phyloP scores from a whole-genome alignment of 64 coral and sea anemone species.

The Acropora tenuis region DNA sequence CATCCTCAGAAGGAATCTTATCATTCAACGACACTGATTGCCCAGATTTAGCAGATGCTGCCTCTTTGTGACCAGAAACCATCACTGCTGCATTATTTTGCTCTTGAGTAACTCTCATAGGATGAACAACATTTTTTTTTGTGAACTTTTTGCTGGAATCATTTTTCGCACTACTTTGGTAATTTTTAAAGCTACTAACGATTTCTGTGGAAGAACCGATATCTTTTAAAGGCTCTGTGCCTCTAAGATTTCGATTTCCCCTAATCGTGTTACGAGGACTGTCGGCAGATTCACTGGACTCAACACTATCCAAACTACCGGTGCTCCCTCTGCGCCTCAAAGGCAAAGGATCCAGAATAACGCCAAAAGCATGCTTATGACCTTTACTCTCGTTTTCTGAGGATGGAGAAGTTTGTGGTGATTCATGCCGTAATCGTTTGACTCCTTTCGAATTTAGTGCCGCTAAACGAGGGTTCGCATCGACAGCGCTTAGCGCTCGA shows the following conservation, averaged over 20 bases:
- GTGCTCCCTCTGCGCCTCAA: constrained; percentile 44
- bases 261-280: constrained; percentile 37
- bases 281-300: constrained; percentile 55
- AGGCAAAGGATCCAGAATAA: constrained; percentile 60
- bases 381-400: constrained; percentile 82
- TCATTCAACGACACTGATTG: neutral
- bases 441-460: constrained; percentile 62
- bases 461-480: constrained; percentile 28
- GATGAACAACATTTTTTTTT: constrained; percentile 54
- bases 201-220: constrained; percentile 73
- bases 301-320: constrained; percentile 57
- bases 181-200: constrained; percentile 62
- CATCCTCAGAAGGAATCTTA: neutral
- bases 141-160: neutral
- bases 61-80: neutral
- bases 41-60: neutral
- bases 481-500: constrained; percentile 11
- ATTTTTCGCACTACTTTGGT: constrained; percentile 59
- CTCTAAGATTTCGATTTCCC: constrained; percentile 64
- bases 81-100: neutral
- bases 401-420: constrained; percentile 67
- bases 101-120: constrained; percentile 36
- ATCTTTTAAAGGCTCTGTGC: constrained; percentile 75
- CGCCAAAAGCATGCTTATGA: constrained; percentile 64
- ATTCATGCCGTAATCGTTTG: constrained; percentile 75